Percentiles rank a stretch among this genome's conserved stretches.
These are phyloP conservation scores for Chydorus sphaericus DNA, from an alignment of 2,888 invertebrate species.

Conservation along the genomic window DNA sequence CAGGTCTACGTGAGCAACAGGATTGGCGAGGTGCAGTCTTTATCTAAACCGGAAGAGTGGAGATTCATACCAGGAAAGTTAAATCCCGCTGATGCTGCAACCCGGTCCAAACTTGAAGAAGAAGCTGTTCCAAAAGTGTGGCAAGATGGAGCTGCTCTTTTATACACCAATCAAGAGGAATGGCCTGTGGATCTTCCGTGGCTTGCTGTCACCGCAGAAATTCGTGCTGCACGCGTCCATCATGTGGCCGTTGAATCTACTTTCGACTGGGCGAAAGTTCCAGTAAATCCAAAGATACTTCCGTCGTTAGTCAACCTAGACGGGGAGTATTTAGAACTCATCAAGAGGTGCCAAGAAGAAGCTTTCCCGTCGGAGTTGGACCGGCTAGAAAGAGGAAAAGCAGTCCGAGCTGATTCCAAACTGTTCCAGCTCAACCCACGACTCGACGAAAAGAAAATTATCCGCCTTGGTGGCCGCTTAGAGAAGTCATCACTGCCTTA, in stretches of 20 bases:
- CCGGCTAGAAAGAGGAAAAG: not conserved
- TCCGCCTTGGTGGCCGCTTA: not conserved
- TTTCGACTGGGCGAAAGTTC: not conserved
- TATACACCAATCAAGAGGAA: not conserved
- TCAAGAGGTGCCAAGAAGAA: not conserved
- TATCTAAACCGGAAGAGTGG: slow-evolving; percentile 1
- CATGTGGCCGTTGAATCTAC: no score
- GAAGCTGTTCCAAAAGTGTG: not conserved
- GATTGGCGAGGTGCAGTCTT: slow-evolving; percentile 1
- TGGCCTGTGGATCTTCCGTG: slow-evolving; percentile 2
- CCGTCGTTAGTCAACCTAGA: not conserved
- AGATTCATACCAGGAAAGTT: not conserved
- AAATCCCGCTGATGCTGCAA: not conserved
- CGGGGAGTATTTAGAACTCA: not conserved
- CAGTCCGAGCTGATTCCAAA: not conserved
- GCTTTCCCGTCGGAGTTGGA: not conserved
- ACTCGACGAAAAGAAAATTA: not conserved
- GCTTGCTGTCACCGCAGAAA: slow-evolving; percentile 1
- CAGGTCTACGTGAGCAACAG: not conserved
- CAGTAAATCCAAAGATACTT: not conserved
- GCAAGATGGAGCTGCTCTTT: not conserved
- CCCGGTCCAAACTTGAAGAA: not conserved
- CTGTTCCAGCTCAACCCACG: not conserved
- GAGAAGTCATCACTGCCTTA: not conserved
- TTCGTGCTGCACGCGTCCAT: no score